phyloP scores from a whole-genome alignment of 2,797 vertebrate species.

The Lophotriccus pileatus region DNA sequence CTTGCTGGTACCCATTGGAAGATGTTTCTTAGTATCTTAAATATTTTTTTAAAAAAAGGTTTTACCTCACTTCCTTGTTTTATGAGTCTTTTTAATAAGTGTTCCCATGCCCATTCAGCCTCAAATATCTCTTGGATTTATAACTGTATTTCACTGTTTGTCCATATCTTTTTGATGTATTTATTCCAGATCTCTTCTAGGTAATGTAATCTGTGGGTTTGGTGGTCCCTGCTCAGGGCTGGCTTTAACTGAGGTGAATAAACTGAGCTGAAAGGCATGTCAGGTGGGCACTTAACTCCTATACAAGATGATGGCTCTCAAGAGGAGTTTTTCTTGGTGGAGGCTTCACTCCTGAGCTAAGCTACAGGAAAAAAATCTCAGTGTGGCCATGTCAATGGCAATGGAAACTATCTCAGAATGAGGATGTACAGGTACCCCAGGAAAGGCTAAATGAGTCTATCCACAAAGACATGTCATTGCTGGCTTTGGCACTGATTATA shows the following conservation, averaged over 20 bases:
- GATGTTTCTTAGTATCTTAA: neutral
- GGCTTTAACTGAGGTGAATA: neutral
- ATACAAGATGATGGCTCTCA: neutral
- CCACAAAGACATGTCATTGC: neutral
- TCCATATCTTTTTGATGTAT: neutral
- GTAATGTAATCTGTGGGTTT: neutral
- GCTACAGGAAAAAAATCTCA: neutral
- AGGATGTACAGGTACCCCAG: neutral
- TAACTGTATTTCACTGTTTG: neutral
- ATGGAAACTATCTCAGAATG: neutral
- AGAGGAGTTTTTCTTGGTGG: neutral
- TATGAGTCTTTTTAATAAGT: neutral
- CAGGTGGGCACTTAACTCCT: neutral
- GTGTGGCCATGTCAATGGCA: rapidly evolving
- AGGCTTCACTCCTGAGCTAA: neutral
- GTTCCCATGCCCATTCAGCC: neutral
- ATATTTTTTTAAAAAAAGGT: neutral
- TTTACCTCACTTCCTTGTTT: neutral
- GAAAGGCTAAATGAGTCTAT: neutral
- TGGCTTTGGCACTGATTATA: neutral
- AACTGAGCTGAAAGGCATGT: neutral
- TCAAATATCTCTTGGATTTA: neutral
- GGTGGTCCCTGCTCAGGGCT: neutral
- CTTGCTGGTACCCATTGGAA: neutral
- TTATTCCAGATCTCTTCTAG: neutral